A percentile compares a stretch with the other conserved stretches of the same genome.
phyloP scores from a whole-genome alignment of 2,888 invertebrate genomes.

The Callimorpha dominula region DNA sequence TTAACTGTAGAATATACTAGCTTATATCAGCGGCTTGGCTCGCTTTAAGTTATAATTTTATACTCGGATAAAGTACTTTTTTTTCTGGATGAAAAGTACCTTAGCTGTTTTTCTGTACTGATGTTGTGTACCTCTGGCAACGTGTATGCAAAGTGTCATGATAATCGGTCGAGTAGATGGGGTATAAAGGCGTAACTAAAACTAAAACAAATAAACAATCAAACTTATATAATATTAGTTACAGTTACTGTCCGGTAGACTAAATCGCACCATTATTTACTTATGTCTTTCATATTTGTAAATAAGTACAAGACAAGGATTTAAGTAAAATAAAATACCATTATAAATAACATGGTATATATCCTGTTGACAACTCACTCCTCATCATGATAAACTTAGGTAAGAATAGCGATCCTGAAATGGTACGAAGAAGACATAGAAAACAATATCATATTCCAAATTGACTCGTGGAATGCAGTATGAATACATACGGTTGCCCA shows the following conservation, averaged over 20 bases:
- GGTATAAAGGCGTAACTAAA: neutral
- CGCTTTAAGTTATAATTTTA: neutral
- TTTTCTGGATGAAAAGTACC: neutral
- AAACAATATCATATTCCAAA: conserved; percentile 11
- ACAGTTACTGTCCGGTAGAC: neutral
- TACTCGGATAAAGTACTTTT: neutral
- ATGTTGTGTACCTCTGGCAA: too few species aligned
- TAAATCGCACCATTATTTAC: neutral
- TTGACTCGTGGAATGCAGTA: neutral
- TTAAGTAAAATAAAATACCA: neutral
- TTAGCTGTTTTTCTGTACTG: neutral
- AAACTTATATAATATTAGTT: neutral
- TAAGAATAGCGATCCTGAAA: neutral
- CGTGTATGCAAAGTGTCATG: neutral
- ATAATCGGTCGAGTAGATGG: neutral
- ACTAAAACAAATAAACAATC: neutral
- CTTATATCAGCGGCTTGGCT: neutral
- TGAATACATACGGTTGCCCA: conserved; percentile 5
- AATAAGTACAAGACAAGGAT: neutral
- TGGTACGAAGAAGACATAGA: neutral
- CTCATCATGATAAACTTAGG: neutral
- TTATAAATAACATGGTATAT: neutral
- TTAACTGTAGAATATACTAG: neutral
- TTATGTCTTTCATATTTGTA: neutral
- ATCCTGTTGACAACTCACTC: neutral